These are phyloP conservation scores for Bibio marci DNA, from an alignment of 2,888 invertebrate species.

Conservation along the genomic window DNA sequence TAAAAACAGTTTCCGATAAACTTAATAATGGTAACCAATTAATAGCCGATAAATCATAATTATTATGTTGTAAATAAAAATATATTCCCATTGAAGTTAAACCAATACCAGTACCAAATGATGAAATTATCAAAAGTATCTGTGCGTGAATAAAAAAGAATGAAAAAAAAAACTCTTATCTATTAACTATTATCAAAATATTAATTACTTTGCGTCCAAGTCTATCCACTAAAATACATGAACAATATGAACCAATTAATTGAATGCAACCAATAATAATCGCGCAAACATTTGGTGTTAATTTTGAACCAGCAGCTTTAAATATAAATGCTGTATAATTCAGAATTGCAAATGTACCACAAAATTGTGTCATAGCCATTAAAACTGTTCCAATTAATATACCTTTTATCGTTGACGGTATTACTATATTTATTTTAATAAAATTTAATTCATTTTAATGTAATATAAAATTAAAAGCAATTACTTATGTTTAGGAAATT, in stretches of 20 bases:
- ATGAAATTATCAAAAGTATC: too few relatives aligned
- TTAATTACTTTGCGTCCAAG: constrained; percentile 12
- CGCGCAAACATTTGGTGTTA: constrained; percentile 21
- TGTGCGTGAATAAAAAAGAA: too few relatives aligned
- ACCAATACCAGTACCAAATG: too few relatives aligned
- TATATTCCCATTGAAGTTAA: too few relatives aligned
- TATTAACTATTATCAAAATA: too few relatives aligned
- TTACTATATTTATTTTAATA: too few relatives aligned
- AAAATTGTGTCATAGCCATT: constrained; percentile 17
- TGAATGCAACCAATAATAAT: constrained; percentile 22
- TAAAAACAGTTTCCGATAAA: constrained; percentile 19
- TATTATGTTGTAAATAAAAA: background rate
- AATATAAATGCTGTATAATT: constrained; percentile 25
- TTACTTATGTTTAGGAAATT: too few relatives aligned
- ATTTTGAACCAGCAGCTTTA: constrained; percentile 15
- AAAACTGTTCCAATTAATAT: constrained; percentile 16
- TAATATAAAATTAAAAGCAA: too few relatives aligned
- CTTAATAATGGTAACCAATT: constrained; percentile 20
- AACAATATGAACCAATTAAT: constrained; percentile 19
- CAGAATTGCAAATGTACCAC: constrained; percentile 21
- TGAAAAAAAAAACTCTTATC: too few relatives aligned
- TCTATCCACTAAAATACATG: constrained; percentile 20
- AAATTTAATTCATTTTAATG: too few relatives aligned
- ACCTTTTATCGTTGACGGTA: constrained; percentile 7
- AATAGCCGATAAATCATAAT: constrained; percentile 12